phyloP scores from a whole-genome alignment of 2,888 invertebrate genomes.

The Augiades crinisus region DNA sequence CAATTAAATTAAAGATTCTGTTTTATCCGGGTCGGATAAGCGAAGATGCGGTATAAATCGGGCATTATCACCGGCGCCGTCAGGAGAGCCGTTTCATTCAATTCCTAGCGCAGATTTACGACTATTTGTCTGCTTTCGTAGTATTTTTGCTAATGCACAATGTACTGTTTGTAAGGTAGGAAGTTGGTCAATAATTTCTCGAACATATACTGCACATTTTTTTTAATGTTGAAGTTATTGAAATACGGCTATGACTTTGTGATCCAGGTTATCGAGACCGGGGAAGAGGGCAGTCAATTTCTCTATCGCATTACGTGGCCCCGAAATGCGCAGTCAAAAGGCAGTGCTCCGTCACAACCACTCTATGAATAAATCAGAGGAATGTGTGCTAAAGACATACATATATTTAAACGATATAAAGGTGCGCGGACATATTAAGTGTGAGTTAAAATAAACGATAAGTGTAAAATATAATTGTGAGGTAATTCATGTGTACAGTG shows the following conservation, averaged over 20 bases:
- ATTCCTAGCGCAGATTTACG: constrained; percentile 59
- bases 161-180: too few species aligned
- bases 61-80: constrained; percentile 61
- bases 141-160: too few species aligned
- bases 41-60: constrained; percentile 59
- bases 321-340: constrained; percentile 57
- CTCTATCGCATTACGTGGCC: constrained; percentile 83
- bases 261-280: constrained; percentile 78
- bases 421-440: not conserved
- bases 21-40: constrained; percentile 36
- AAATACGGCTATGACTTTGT: too few species aligned
- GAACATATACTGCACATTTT: too few species aligned
- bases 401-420: not conserved
- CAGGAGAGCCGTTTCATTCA: constrained; percentile 68
- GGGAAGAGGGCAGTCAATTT: constrained; percentile 83
- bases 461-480: too few species aligned
- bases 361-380: constrained; percentile 58
- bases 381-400: constrained; percentile 1
- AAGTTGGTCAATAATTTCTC: too few species aligned
- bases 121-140: constrained; percentile 30
- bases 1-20: constrained; percentile 29
- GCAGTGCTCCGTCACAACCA: constrained; percentile 51
- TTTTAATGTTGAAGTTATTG: not conserved
- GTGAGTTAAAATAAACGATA: not conserved
- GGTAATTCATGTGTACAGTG: too few species aligned